Evolutionary conservation across 2,888 invertebrate species (phyloP).

Genomic region (Diabrotica balteata): DNA sequence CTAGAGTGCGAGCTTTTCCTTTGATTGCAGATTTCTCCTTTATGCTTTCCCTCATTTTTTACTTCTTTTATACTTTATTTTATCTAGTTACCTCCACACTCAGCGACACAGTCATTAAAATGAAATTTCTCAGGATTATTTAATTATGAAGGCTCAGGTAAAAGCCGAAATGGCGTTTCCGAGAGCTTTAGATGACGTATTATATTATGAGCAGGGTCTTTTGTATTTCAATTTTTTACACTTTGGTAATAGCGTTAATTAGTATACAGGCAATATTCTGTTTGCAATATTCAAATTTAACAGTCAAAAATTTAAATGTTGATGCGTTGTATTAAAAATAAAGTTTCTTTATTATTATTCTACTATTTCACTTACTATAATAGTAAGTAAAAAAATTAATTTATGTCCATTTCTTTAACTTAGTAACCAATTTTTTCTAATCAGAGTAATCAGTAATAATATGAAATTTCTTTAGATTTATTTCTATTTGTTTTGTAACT

Average conservation of each 20-base stretch:
- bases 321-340: no score
- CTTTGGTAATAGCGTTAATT: background rate
- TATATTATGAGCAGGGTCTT: background rate
- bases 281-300: no score
- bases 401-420: no score
- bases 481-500: no score
- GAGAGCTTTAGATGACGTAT: background rate
- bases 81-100: conserved; percentile 33
- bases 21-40: conserved; percentile 38
- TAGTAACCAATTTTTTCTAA: no score
- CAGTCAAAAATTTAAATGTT: no score
- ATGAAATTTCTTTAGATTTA: no score
- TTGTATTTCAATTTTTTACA: background rate
- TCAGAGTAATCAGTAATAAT: no score
- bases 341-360: no score
- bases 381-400: no score
- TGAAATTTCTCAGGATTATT: conserved; percentile 29
- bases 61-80: conserved; percentile 23
- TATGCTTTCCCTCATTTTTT: conserved; percentile 21
- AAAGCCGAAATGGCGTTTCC: conserved; percentile 19
- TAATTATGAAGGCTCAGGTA: conserved; percentile 23
- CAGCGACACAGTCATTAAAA: conserved; percentile 31
- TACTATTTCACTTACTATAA: no score
- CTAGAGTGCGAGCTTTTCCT: conserved; percentile 31
- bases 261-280: no score